Evolutionary conservation across 2,888 invertebrate species (phyloP).

Genomic region (Spicauda simplicius): DNA sequence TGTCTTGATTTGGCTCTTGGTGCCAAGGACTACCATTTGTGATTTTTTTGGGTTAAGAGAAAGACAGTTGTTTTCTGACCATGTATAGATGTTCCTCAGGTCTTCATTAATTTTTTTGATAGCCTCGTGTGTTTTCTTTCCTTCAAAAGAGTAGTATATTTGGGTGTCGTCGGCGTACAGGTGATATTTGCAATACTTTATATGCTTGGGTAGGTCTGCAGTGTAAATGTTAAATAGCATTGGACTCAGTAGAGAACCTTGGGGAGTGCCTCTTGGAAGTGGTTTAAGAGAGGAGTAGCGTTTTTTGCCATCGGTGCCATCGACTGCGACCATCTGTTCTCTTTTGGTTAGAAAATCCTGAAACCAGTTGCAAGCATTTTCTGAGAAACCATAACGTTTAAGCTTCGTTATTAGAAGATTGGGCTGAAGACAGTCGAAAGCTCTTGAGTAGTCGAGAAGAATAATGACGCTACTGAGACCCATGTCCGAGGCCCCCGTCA

Average conservation of each 20-base stretch:
- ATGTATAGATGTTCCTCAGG: neutral
- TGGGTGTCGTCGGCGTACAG: slow-evolving; percentile 8
- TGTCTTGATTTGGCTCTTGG: too few relatives aligned
- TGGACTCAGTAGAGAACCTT: slow-evolving; percentile 17
- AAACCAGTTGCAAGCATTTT: slow-evolving; percentile 36
- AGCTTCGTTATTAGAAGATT: slow-evolving; percentile 28
- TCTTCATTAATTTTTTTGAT: slow-evolving; percentile 4
- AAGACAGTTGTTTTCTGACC: slow-evolving; percentile 8
- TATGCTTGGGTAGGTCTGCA: slow-evolving; percentile 5
- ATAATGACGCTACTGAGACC: slow-evolving; percentile 27
- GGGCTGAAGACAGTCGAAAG: slow-evolving; percentile 34
- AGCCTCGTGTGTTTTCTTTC: neutral
- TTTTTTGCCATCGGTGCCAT: neutral
- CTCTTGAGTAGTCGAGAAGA: slow-evolving; percentile 35
- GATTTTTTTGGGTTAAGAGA: slow-evolving; percentile 4
- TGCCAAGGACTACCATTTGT: too few relatives aligned
- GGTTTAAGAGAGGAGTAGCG: neutral
- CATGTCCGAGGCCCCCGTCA: slow-evolving; percentile 32
- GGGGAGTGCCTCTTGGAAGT: neutral
- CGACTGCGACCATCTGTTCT: slow-evolving; percentile 19
- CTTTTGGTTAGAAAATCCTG: slow-evolving; percentile 26
- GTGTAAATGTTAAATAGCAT: neutral
- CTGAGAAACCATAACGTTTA: slow-evolving; percentile 27
- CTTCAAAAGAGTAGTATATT: neutral
- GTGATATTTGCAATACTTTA: slow-evolving; percentile 10